Conservation (phyloP, 2,888 invertebrate species). For the Drosophila lutescens region DNA sequence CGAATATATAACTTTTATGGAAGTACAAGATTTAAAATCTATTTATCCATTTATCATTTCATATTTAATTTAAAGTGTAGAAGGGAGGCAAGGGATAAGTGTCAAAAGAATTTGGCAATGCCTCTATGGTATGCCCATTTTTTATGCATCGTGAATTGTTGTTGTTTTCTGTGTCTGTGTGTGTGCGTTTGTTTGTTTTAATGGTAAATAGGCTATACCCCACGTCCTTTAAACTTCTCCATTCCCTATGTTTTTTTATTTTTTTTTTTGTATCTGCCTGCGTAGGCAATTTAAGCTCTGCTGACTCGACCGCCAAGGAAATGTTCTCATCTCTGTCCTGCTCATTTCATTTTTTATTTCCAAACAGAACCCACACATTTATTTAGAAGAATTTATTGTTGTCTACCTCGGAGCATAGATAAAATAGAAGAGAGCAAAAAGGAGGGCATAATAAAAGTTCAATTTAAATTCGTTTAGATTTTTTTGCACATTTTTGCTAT, state of each 20-base stretch:
- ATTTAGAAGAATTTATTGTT: slow-evolving; percentile 76
- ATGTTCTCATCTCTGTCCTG: slow-evolving; percentile 39
- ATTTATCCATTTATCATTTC: too few species aligned
- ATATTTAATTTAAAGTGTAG: too few species aligned
- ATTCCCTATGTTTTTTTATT: not conserved
- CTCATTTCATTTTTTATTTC: slow-evolving; percentile 34
- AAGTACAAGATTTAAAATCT: too few species aligned
- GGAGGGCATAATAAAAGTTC: slow-evolving; percentile 58
- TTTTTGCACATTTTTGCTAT: slow-evolving; percentile 48
- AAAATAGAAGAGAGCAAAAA: slow-evolving; percentile 40
- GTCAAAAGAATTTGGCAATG: slow-evolving; percentile 81
- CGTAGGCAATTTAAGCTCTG: slow-evolving; percentile 76
- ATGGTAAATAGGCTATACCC: slow-evolving; percentile 54
- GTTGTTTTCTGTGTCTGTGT: slow-evolving; percentile 44
- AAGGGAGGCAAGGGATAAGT: slow-evolving; percentile 71
- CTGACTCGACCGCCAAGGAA: slow-evolving; percentile 67
- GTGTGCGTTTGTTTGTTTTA: slow-evolving; percentile 69
- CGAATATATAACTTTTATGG: too few species aligned
- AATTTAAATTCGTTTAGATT: slow-evolving; percentile 70
- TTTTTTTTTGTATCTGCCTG: slow-evolving; percentile 45
- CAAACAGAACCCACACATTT: slow-evolving; percentile 36
- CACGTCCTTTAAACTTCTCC: slow-evolving; percentile 6
- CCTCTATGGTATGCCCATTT: slow-evolving; percentile 44
- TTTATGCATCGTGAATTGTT: slow-evolving; percentile 71
- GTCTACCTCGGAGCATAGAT: slow-evolving; percentile 71